phyloP scores from a whole-genome alignment of 1,140 invertebrate genomes.

The Cecropterus lyciades region DNA sequence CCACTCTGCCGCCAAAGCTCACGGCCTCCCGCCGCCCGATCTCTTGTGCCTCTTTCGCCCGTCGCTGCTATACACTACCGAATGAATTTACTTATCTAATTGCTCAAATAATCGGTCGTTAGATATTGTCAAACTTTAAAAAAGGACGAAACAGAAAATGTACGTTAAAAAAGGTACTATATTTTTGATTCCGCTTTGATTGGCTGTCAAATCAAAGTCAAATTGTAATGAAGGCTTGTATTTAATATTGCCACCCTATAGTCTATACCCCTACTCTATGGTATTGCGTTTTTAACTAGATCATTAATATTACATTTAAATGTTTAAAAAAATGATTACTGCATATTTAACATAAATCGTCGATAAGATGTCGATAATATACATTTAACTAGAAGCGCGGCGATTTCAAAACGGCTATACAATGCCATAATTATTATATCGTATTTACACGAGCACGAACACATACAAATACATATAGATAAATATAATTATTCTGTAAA shows the following conservation, averaged over 20 bases:
- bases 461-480: too few species aligned
- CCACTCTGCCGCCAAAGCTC: constrained; percentile 1
- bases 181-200: background rate
- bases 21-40: constrained; percentile 28
- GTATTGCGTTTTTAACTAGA: too few species aligned
- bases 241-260: background rate
- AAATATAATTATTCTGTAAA: too few species aligned
- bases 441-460: too few species aligned
- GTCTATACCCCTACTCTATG: too few species aligned
- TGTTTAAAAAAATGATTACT: too few species aligned
- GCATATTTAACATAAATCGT: too few species aligned
- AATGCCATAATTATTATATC: too few species aligned
- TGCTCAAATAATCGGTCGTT: background rate
- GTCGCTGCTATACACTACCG: background rate
- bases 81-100: background rate
- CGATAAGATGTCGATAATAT: too few species aligned
- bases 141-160: background rate
- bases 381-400: too few species aligned
- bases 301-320: too few species aligned
- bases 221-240: background rate
- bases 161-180: background rate
- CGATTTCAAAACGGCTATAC: too few species aligned
- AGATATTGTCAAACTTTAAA: background rate
- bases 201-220: background rate
- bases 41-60: background rate